Evolutionary conservation across 30 jellyfish, hydroid and myxozoan genomes (phyloP).

Genomic region (Chrysaora quinquecirrha): DNA sequence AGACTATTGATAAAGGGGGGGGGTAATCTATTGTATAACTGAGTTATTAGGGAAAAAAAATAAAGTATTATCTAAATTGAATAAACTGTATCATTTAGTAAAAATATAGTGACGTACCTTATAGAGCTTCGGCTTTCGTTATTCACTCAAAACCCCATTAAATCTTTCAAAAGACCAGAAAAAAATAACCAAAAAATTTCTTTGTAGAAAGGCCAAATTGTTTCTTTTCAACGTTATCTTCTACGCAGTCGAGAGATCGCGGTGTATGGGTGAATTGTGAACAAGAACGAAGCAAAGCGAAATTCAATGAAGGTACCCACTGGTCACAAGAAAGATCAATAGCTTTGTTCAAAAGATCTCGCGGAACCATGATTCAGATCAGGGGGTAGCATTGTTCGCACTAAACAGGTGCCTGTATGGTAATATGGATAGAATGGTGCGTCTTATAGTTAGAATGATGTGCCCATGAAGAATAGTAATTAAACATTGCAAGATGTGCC

Average conservation of each 20-base stretch:
- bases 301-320: slow-evolving; percentile 65
- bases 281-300: neutral
- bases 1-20: too few species aligned
- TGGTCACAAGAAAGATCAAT: slow-evolving; percentile 73
- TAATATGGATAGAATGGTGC: too few species aligned
- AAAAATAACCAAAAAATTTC: neutral
- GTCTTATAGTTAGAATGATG: too few species aligned
- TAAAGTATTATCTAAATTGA: too few species aligned
- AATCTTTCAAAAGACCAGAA: slow-evolving; percentile 4
- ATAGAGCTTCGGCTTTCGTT: too few species aligned
- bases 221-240: neutral
- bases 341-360: slow-evolving; percentile 70
- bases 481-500: too few species aligned
- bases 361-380: slow-evolving; percentile 11
- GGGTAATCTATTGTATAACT: too few species aligned
- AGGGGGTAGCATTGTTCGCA: slow-evolving; percentile 66
- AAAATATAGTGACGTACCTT: too few species aligned
- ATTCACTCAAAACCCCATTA: slow-evolving; percentile 26
- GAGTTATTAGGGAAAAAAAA: too few species aligned
- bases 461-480: too few species aligned
- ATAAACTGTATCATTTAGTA: too few species aligned
- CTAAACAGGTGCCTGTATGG: too few species aligned
- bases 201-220: neutral
- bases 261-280: slow-evolving; percentile 31
- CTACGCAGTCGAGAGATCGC: slow-evolving; percentile 50